These are phyloP conservation scores for Amblyopsis hoosieri DNA, from an alignment of 2,797 vertebrate species.

Conservation along the genomic window DNA sequence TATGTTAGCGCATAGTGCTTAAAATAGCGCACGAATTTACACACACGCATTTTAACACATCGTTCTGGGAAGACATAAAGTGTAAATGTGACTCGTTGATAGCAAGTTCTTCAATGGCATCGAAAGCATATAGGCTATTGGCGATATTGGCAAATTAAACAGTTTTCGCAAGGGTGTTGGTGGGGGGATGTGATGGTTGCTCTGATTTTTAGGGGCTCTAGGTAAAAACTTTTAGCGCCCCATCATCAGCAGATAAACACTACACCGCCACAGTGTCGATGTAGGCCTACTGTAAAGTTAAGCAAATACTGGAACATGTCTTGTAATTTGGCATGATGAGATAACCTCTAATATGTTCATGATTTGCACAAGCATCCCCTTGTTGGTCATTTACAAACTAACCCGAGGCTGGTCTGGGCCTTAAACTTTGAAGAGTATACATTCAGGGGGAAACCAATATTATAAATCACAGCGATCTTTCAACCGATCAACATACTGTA, in stretches of 20 bases:
- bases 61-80: too few species aligned
- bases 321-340: conserved; percentile 5
- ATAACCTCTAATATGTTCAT: background rate
- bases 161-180: conserved; percentile 46
- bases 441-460: too few species aligned
- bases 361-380: background rate
- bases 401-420: too few species aligned
- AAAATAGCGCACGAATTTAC: conserved; percentile 22
- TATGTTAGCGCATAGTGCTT: conserved; percentile 30
- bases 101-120: too few species aligned
- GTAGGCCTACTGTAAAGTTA: conserved; percentile 2
- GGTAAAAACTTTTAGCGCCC: conserved; percentile 46
- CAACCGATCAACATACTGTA: background rate
- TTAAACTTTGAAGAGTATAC: too few species aligned
- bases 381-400: too few species aligned
- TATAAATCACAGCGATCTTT: background rate
- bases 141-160: too few species aligned
- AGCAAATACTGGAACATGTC: conserved; percentile 21
- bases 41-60: background rate
- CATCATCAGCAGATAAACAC: conserved; percentile 43
- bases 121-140: too few species aligned
- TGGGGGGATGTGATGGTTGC: conserved; percentile 68
- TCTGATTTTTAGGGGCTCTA: conserved; percentile 77
- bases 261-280: conserved; percentile 9
- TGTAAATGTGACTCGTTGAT: too few species aligned